Evolutionary conservation across 2,888 invertebrate genomes (phyloP), one percentile per base, ranked within the genome.

Genomic region (Cerastoderma edule): DNA sequence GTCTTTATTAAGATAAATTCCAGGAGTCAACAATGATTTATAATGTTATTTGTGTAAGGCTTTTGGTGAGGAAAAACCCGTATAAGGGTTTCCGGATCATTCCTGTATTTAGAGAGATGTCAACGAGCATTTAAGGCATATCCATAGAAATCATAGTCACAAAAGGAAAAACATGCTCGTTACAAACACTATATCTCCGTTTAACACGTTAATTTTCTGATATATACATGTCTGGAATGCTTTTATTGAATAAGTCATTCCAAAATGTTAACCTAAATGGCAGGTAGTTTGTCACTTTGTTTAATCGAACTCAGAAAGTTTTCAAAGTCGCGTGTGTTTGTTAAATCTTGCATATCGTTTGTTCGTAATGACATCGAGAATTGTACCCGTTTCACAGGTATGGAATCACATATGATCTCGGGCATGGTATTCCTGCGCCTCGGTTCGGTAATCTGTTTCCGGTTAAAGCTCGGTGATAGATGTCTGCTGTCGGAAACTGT

Each of bases 351-450:
- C 5, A 1, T 22, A 22, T 50, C 19, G 50, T 22, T n/a, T 2
- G 2, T 50, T 39, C 39, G 39, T 39, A 39, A 13, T 13, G 8
- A 39, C 39, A 39, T 13, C 39, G 16, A n/a, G n/a, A 32, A 57
- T 33, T 57, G 30, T 33, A 57, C 57, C 16, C 16, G 1, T 33
- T 33, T 57, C 6, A 33, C n/a, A 13, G 16, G 32, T 19, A 2
- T n/a, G n/a, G 19, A 32, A 33, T 30, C 33, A 57, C 33, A 39
- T 19, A 5, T 35, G 8, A 60, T 39, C 22, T 60, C 60, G 2
- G 65, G 48, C 28, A 65, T 48, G 10, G 65, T 65, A 32, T 65
- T 65, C 48, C 65, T 48, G 33, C 60, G 60, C 39, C 13, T 1
- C 8, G 39, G 22, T 39, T 6, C 24, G 13, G 22, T 13, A 0